Evolutionary conservation across 2,888 invertebrate genomes (phyloP), one percentile per base, ranked within the genome.

Genomic region (Polydrusus pterygomalis): DNA sequence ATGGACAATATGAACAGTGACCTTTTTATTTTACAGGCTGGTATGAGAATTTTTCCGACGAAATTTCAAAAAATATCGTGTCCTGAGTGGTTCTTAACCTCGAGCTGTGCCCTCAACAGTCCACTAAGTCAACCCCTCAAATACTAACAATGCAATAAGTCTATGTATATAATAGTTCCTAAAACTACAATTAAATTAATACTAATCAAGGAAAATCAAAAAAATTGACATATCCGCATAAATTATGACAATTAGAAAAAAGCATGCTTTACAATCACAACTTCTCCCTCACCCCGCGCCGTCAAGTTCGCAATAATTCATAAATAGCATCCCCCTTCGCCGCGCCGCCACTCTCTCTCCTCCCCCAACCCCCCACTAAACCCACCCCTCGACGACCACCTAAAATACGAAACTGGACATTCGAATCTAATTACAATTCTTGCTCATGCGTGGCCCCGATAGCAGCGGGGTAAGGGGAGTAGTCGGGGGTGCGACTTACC

Each of bases 341-440:
- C 68, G 64, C 64, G 30, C 70, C 67, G 25, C 62, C 74, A 65
- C 60, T 30, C 83, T 77, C 77, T 82, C 47, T 76, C 79, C 76
- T 75, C 80, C 77, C 49, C 70, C 67, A n/a, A 67, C 79, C 78
- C 81, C 70, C 43, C 70, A 18, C 47, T 49, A 56, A 60, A 70
- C 72, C 71, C 76, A 62, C 70, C 77, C 75, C 70, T 69, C 68
- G 67, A 71, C 74, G 70, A 70, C 74, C 75, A 77, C 80, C 81
- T 79, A 80, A 81, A 81, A 87, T 81, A 87, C 87, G 87, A 87
- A 81, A 88, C 88, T 88, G 88, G 88, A 88, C 88, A 88, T 88
- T 88, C 88, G 88, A 88, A 88, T 88, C 88, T 88, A 88, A 88
- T 88, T 88, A 88, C 87, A 87, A 88, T 88, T 87, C 87, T 87